A percentile compares a stretch with the other conserved stretches of the same genome.
These are phyloP conservation scores for Lasiurus cinereus DNA, from an alignment of 2,113 vertebrate genomes.

Conservation along the genomic window DNA sequence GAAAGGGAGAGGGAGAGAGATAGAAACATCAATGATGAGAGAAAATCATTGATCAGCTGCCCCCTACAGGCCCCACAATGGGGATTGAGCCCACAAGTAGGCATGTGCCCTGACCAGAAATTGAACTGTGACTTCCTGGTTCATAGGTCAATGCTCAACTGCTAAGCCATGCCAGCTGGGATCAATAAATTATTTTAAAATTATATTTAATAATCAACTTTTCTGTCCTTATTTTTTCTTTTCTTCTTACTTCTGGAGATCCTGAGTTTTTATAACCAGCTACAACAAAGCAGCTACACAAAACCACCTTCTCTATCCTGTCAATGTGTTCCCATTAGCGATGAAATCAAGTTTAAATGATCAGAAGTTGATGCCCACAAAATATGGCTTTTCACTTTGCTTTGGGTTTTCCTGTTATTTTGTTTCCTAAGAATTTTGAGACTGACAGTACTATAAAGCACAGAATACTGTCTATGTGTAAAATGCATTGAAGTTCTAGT, in stretches of 20 bases:
- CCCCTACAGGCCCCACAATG: too few relatives aligned
- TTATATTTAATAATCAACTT: constrained; percentile 18
- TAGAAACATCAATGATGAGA: too few relatives aligned
- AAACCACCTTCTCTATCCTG: background rate
- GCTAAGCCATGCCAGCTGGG: too few relatives aligned
- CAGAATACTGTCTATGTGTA: background rate
- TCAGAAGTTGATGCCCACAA: background rate
- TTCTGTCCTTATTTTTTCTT: background rate
- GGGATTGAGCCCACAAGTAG: too few relatives aligned
- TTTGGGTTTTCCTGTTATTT: background rate
- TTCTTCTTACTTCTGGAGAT: background rate
- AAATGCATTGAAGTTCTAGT: constrained; percentile 9
- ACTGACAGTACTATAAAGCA: background rate
- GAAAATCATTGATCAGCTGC: too few relatives aligned
- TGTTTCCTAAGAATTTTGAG: constrained; percentile 21
- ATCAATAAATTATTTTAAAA: background rate
- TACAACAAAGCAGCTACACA: background rate
- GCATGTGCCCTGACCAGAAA: too few relatives aligned
- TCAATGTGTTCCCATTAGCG: background rate
- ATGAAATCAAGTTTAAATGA: background rate
- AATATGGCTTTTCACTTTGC: background rate
- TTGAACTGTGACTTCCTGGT: too few relatives aligned
- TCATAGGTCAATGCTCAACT: too few relatives aligned
- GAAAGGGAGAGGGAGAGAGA: too few relatives aligned
- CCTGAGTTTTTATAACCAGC: background rate